Evolutionary conservation across 2,113 vertebrate genomes (phyloP).

Genomic region (Perca schrenkii): DNA sequence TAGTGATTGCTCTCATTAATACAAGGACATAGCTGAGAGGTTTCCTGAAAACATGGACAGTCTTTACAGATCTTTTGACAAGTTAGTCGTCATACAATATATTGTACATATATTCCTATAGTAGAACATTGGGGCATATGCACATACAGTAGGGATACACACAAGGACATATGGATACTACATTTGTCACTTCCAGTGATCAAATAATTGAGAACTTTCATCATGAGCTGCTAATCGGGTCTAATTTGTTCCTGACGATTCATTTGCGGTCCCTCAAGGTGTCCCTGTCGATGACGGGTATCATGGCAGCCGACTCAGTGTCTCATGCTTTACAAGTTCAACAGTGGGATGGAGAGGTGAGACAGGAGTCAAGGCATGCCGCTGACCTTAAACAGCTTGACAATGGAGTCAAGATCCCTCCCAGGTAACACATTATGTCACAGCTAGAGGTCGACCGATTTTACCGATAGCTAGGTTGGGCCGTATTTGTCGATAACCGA

Average conservation of each 20-base stretch:
- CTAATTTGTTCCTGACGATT: slow-evolving; percentile 9
- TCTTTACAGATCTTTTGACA: neutral
- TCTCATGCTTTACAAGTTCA: slow-evolving; percentile 95
- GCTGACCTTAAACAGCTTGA: slow-evolving; percentile 94
- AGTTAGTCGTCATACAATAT: neutral
- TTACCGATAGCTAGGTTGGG: too few species aligned
- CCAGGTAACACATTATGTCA: slow-evolving; percentile 87
- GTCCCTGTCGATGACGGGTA: slow-evolving; percentile 91
- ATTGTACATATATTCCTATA: neutral
- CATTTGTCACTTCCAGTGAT: neutral
- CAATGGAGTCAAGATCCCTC: slow-evolving; percentile 94
- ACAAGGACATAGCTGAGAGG: neutral
- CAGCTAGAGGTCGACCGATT: too few species aligned
- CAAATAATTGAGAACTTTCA: neutral
- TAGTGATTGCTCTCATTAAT: neutral
- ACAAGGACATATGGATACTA: neutral
- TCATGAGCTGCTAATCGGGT: neutral
- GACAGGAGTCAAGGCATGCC: slow-evolving; percentile 94
- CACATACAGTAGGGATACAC: neutral
- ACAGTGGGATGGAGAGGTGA: slow-evolving; percentile 97
- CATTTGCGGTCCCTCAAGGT: slow-evolving; percentile 81
- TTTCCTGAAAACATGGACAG: neutral
- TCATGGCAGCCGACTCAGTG: slow-evolving; percentile 94
- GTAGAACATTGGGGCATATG: neutral
- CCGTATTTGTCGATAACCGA: too few species aligned